phyloP scores from a whole-genome alignment of 1,140 invertebrate species.

The Drosophila pruinosa region DNA sequence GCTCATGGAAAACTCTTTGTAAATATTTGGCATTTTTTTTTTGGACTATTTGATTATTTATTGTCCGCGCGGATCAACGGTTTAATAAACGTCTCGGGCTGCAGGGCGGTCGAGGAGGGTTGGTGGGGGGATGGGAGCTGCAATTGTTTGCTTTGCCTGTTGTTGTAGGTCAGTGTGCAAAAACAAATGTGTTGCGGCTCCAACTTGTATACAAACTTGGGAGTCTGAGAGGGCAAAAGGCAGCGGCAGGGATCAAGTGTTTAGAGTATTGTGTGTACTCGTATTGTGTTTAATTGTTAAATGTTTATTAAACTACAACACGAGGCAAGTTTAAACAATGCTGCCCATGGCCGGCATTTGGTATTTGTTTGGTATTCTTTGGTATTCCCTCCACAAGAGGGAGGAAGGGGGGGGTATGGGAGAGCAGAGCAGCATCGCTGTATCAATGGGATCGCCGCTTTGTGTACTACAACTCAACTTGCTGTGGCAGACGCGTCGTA shows the following conservation, averaged over 20 bases:
- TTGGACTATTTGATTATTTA: constrained; percentile 75
- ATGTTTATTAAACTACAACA: constrained; percentile 77
- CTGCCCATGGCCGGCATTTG: constrained; percentile 48
- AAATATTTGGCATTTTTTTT: constrained; percentile 73
- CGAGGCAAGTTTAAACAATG: constrained; percentile 70
- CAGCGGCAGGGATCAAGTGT: constrained; percentile 52
- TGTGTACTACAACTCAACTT: constrained; percentile 57
- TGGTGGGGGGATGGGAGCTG: constrained; percentile 33
- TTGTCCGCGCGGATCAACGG: constrained; percentile 51
- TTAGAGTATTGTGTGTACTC: constrained; percentile 55
- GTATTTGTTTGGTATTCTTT: constrained; percentile 37
- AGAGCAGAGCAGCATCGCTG: neutral
- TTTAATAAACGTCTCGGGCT: constrained; percentile 45
- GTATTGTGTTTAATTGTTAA: constrained; percentile 75
- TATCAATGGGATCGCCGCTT: constrained; percentile 48
- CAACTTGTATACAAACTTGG: constrained; percentile 60
- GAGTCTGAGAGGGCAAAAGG: neutral
- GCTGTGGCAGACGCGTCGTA: constrained; percentile 60
- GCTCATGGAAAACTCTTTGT: constrained; percentile 51
- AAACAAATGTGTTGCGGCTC: constrained; percentile 67
- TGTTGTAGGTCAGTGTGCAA: constrained; percentile 82
- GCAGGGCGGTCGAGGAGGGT: neutral
- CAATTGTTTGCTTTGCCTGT: constrained; percentile 73
- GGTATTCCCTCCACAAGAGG: constrained; percentile 6
- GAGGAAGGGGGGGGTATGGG: neutral